phyloP scores from a whole-genome alignment of 2,113 vertebrate genomes.

The Recurvirostra avosetta region DNA sequence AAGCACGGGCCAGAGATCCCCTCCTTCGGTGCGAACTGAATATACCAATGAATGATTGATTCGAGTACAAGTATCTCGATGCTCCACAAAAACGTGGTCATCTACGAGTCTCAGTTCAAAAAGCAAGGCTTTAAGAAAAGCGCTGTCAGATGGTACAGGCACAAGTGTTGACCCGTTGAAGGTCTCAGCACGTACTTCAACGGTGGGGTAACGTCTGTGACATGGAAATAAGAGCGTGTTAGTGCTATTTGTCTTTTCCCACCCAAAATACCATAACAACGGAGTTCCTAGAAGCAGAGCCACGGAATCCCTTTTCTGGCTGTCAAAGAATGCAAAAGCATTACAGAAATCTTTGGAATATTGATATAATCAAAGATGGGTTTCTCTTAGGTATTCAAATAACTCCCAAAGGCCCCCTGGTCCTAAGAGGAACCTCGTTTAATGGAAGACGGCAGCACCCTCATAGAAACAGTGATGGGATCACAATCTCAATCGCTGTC shows the following conservation, averaged over 20 bases:
- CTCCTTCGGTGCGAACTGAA: conserved; percentile 69
- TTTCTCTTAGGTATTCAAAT: background rate
- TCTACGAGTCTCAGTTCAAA: conserved; percentile 80
- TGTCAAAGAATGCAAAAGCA: background rate
- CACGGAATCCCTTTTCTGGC: background rate
- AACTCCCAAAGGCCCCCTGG: background rate
- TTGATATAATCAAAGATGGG: background rate
- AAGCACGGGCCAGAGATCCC: conserved; percentile 87
- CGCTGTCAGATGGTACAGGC: conserved; percentile 80
- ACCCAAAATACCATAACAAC: background rate
- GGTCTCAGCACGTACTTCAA: conserved; percentile 82
- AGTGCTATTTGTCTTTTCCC: background rate
- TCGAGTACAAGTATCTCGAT: conserved; percentile 81
- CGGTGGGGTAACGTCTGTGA: conserved; percentile 84
- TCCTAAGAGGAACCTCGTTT: background rate
- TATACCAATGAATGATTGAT: conserved; percentile 77
- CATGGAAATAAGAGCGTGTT: background rate
- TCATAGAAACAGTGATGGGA: background rate
- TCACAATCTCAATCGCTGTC: background rate
- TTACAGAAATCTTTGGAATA: background rate
- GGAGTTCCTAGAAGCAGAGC: background rate
- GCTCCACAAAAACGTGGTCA: conserved; percentile 76
- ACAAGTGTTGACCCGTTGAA: conserved; percentile 80
- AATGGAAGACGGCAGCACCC: background rate
- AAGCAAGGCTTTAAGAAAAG: conserved; percentile 83